Percentiles rank a stretch among this genome's conserved stretches.
These are phyloP conservation scores for Ahaetulla prasina DNA, from an alignment of 2,113 vertebrate genomes.

Conservation along the genomic window DNA sequence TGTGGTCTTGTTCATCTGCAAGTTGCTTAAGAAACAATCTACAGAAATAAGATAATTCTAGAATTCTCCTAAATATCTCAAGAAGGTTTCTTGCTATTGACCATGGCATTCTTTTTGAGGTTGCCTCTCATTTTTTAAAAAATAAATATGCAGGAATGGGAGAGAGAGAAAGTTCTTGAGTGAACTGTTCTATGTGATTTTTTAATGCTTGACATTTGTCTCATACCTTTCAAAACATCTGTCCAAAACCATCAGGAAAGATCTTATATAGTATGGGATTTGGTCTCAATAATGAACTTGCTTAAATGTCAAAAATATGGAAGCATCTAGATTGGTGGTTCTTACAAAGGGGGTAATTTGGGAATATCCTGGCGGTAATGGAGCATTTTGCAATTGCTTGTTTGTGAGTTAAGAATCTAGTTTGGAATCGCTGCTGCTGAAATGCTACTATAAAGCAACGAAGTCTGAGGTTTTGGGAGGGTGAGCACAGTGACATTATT, in stretches of 20 bases:
- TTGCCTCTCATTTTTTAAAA: not conserved
- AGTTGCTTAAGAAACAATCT: not conserved
- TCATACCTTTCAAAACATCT: not conserved
- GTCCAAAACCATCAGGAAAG: not conserved
- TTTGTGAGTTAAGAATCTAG: not conserved
- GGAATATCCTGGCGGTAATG: not conserved
- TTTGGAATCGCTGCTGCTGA: not conserved
- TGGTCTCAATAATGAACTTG: not conserved
- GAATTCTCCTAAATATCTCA: not conserved
- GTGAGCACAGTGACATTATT: not conserved
- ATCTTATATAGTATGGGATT: not conserved
- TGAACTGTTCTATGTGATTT: not conserved
- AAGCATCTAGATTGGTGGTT: not conserved
- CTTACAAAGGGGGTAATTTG: not conserved
- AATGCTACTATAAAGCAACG: not conserved
- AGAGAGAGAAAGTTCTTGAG: not conserved
- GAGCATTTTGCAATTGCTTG: not conserved
- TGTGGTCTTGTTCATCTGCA: not conserved
- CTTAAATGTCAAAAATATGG: not conserved
- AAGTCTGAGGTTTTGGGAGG: not conserved
- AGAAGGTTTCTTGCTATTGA: not conserved
- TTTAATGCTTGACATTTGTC: not conserved
- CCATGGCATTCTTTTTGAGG: not conserved
- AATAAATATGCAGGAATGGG: not conserved
- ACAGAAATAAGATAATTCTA: not conserved